Base-by-base conservation (phyloP, 2,888 invertebrate species). In the Pammene aurita region DNA sequence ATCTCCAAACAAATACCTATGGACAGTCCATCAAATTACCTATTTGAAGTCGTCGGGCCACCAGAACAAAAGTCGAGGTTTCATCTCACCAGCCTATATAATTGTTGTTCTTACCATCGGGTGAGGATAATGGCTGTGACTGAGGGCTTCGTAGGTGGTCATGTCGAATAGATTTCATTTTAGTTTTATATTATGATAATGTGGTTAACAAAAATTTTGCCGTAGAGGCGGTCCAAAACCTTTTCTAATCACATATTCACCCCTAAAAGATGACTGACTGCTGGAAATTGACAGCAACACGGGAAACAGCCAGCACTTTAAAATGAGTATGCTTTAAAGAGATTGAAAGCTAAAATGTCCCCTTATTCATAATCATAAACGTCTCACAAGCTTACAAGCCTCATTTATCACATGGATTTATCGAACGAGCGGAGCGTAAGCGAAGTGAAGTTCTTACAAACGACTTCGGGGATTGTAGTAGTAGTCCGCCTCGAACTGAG, bases 131-230 rank as follows among this genome's bases (percentile, higher is more conserved):
- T 34, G 44, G 58, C 11, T 10, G n/a, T 58, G 14, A 58, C n/a
- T 13, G 9, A 44, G 58, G 34, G 18, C 13, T 57, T 41, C 34
- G 54, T n/a, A 10, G 26, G 44, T 18, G 10, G 4, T 58, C 58
- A 1, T 10, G n/a, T 34, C 58, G 44, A 26, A 44, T 34, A 44
- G 58, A 58, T 58, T 58, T 58, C 58, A 58, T 58, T 44, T 58
- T 44, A 26, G n/a, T 58, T 34, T 58, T 42, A 57, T 41, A n/a
- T 42, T 7, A 7, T 42, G 42, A 42, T 42, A 57, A 18, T 13
- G 18, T 9, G 34, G 44, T 58, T 44, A 18, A 62, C 62, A n/a
- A 52, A 52, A 62, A 62, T 52, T 62, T 62, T 41, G 50, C 50
- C 62, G 41, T 41, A 6, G 35, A 38, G 50, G 62, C 50, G n/a